Evolutionary conservation across 2,113 vertebrate genomes (phyloP), one percentile per base, ranked within the genome.

Genomic region (Syrrhaptes paradoxus): DNA sequence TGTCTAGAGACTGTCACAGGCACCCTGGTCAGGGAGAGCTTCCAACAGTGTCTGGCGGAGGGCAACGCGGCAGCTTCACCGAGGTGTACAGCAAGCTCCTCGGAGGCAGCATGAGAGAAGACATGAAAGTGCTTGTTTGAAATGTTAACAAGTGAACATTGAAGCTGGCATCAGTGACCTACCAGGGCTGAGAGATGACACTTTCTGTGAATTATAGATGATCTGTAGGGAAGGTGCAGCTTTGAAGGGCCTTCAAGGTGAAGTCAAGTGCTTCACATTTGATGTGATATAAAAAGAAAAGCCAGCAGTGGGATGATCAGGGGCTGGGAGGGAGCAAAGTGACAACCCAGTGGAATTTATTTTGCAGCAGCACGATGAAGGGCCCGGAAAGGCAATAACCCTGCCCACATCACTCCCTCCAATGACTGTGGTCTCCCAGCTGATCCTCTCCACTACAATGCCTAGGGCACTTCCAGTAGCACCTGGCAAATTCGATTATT

Each of bases 161-260:
- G 24, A 71, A 81, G 75, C 67, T 63, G 76, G 29, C 75, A 73
- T 67, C 88, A 62, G 92, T 92, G 94, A 93, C 95, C 92, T 58
- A 20, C 28, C 38, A 81, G 43, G 76, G 52, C 48, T 84, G 21
- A 43, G 80, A 93, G 65, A n/a, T 95, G 89, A 90, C 91, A 93
- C 52, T 61, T 84, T 13, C 59, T 84, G 83, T 87, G 91, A 92
- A 81, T 93, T 90, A 84, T n/a, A 89, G 89, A 82, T 78, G 94
- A 93, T 95, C 89, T 78, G 43, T 45, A 67, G 86, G 93, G 76
- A 95, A 83, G 43, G 43, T 51, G 36, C 29, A 77, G 71, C 89
- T 94, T 94, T 95, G 93, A 95, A 96, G 52, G 19, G 5, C 62
- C 63, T 94, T 94, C 84, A 94, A 93, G 87, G 67, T 85, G 74